Evolutionary conservation across 2,113 vertebrate species (phyloP).

Genomic region (Cavia aperea): DNA sequence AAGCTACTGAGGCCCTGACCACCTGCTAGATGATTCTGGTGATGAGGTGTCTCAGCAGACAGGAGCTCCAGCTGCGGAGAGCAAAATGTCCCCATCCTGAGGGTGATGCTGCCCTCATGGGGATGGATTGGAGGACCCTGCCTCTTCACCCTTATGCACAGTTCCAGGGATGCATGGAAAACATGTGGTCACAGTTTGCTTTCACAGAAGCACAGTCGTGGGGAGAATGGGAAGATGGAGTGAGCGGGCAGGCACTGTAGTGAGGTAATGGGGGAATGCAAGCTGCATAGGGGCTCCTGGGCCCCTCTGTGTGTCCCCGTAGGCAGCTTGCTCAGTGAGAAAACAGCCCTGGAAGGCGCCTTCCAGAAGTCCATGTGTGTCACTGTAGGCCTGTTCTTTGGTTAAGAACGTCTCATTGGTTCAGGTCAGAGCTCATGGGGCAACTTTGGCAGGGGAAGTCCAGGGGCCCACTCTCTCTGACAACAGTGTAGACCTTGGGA

Average conservation of each 20-base stretch:
- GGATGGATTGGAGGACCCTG: too few species aligned
- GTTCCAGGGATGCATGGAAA: background rate
- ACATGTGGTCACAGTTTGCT: background rate
- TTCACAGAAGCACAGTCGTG: background rate
- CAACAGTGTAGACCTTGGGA: background rate
- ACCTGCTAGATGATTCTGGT: background rate
- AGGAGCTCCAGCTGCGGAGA: background rate
- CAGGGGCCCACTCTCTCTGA: background rate
- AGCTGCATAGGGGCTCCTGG: background rate
- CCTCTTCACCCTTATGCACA: background rate
- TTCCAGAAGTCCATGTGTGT: background rate
- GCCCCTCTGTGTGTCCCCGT: background rate
- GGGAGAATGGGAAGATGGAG: fast-evolving
- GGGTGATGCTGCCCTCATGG: background rate
- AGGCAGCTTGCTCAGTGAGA: background rate
- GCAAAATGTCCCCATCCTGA: fast-evolving
- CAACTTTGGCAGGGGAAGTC: background rate
- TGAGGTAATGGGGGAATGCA: background rate
- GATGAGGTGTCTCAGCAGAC: background rate
- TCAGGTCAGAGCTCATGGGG: background rate
- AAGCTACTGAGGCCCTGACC: background rate
- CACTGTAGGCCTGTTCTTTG: background rate
- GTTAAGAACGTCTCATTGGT: background rate
- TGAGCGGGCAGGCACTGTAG: background rate
- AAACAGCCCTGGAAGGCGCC: background rate